Evolutionary conservation across 2,113 vertebrate species (phyloP).

Genomic region (Corythoichthys haematopterus): DNA sequence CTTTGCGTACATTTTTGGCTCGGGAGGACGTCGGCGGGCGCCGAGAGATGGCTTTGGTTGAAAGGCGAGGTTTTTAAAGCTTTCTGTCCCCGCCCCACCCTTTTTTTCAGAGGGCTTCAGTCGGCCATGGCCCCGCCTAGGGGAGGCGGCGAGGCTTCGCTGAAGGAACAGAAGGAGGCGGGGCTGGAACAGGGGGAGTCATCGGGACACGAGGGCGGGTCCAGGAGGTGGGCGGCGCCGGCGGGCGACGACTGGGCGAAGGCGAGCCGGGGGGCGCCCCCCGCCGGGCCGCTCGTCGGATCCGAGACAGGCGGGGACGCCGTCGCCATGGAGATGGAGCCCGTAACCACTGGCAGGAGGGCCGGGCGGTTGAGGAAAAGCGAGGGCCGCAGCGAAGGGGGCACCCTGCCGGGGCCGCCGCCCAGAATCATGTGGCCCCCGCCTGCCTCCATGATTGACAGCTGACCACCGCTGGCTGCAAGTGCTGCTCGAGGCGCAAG

Average conservation of each 20-base stretch:
- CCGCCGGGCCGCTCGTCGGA: constrained; percentile 60
- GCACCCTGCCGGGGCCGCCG: constrained; percentile 57
- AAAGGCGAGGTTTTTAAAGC: constrained; percentile 72
- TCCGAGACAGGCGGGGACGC: constrained; percentile 63
- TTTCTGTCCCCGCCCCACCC: constrained; percentile 43
- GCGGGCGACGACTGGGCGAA: constrained; percentile 70
- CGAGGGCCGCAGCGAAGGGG: constrained; percentile 71
- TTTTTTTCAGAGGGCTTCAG: constrained; percentile 51
- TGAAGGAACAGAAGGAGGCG: constrained; percentile 76
- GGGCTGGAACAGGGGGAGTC: constrained; percentile 73
- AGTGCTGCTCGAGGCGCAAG: constrained; percentile 66
- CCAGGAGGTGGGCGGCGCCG: constrained; percentile 66
- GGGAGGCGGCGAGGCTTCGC: constrained; percentile 74
- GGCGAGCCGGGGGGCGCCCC: constrained; percentile 27
- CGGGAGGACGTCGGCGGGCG: constrained; percentile 61
- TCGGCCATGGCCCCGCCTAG: constrained; percentile 78
- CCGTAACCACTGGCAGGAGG: constrained; percentile 78
- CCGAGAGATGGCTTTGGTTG: constrained; percentile 76
- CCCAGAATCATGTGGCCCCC: constrained; percentile 79
- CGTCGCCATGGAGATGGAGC: constrained; percentile 69
- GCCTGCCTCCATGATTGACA: constrained; percentile 79
- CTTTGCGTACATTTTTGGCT: constrained; percentile 73
- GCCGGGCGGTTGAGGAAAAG: constrained; percentile 85
- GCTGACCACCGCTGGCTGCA: constrained; percentile 81
- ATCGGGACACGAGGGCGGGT: constrained; percentile 72